Percentiles rank a stretch among this genome's conserved stretches.
Conservation (phyloP, 1,140 invertebrate species). For the Wasmannia auropunctata region DNA sequence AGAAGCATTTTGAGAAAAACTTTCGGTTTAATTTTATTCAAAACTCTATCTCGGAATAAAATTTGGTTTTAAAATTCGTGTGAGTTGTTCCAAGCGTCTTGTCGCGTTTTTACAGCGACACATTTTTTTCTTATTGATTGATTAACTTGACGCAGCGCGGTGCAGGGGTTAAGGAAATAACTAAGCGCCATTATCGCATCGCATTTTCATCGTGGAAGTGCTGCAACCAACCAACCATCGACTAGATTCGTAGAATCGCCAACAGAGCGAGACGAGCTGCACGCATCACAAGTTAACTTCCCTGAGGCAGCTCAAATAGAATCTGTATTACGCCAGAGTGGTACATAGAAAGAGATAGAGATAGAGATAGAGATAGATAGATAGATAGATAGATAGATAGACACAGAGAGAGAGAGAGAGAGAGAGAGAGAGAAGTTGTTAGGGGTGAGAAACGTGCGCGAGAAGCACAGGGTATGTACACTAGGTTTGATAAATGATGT, state of each 20-base stretch:
- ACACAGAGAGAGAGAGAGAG: background rate
- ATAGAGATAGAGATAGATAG: slow-evolving; percentile 61
- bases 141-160: background rate
- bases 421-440: slow-evolving; percentile 17
- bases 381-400: slow-evolving; percentile 34
- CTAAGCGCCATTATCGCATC: slow-evolving; percentile 46
- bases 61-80: background rate
- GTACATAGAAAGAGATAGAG: slow-evolving; percentile 77
- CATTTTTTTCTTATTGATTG: background rate
- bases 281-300: slow-evolving; percentile 84
- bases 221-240: slow-evolving; percentile 60
- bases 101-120: background rate
- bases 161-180: slow-evolving; percentile 52
- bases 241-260: slow-evolving; percentile 70
- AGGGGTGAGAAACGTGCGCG: slow-evolving; percentile 19
- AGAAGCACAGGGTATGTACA: slow-evolving; percentile 30
- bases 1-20: background rate
- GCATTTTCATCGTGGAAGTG: slow-evolving; percentile 66
- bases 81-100: background rate
- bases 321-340: slow-evolving; percentile 82
- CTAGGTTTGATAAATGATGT: slow-evolving; percentile 38
- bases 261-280: slow-evolving; percentile 74
- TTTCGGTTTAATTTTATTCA: background rate
- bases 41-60: background rate
- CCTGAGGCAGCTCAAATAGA: slow-evolving; percentile 85